Evolutionary conservation across 2,113 vertebrate species (phyloP).

Genomic region (Calonectris borealis): DNA sequence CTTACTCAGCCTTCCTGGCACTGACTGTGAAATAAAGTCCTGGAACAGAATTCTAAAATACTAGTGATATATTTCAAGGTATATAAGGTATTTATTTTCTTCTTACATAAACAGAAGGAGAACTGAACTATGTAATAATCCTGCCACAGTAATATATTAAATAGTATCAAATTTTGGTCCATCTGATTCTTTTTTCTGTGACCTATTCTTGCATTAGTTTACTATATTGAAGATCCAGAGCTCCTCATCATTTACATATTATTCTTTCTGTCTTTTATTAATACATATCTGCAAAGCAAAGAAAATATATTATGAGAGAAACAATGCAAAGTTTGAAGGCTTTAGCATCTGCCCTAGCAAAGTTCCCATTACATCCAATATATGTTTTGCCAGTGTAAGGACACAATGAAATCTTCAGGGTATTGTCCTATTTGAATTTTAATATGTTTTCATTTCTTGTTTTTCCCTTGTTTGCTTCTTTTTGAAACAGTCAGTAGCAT

Average conservation of each 20-base stretch:
- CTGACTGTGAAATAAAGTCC: not conserved
- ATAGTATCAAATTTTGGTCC: not conserved
- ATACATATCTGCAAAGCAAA: not conserved
- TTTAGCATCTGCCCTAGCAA: not conserved
- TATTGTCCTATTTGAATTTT: constrained; percentile 3
- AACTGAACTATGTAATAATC: not conserved
- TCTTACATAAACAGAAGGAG: not conserved
- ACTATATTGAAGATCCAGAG: not conserved
- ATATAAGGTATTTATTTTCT: not conserved
- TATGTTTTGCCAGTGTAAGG: not conserved
- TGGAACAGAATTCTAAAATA: not conserved
- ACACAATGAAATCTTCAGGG: not conserved
- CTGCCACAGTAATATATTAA: not conserved
- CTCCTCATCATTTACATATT: not conserved
- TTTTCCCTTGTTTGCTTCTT: not conserved
- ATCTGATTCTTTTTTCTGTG: not conserved
- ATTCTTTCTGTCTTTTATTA: not conserved
- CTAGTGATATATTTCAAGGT: not conserved
- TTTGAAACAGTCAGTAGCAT: not conserved
- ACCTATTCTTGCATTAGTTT: not conserved
- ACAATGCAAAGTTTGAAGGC: fast-evolving
- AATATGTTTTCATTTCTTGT: not conserved
- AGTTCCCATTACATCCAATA: not conserved
- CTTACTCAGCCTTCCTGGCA: not conserved
- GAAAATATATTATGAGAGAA: not conserved